phyloP scores from a whole-genome alignment of 2,888 invertebrate species.

The Microctonus hyperodae region DNA sequence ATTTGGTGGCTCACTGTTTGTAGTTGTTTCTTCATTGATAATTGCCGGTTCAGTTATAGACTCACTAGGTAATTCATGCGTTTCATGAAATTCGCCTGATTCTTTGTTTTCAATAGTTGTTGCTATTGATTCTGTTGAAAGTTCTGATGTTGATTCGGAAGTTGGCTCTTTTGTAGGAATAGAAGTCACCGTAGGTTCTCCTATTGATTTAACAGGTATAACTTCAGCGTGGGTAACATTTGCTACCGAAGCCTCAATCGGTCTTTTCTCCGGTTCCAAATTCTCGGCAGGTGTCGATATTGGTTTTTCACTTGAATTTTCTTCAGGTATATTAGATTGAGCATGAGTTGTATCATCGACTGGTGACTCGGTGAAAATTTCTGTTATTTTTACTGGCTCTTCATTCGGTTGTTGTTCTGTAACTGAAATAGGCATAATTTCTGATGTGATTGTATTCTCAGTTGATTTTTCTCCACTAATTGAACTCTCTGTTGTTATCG shows the following conservation, averaged over 20 bases:
- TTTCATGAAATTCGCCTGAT: conserved; percentile 29
- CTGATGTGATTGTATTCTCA: conserved; percentile 7
- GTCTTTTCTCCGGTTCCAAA: too few relatives aligned
- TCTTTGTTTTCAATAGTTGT: conserved; percentile 8
- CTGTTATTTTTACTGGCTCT: conserved; percentile 8
- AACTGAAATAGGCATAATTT: neutral
- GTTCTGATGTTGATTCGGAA: conserved; percentile 3
- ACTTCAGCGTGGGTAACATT: neutral
- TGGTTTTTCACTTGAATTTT: too few relatives aligned
- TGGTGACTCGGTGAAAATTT: conserved; percentile 26
- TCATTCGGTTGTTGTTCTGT: conserved; percentile 4
- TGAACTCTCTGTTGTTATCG: conserved; percentile 1
- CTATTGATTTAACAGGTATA: neutral
- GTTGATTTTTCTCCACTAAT: conserved; percentile 27
- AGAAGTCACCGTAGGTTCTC: conserved; percentile 14
- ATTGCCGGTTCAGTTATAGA: conserved; percentile 11
- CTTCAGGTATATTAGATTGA: too few relatives aligned
- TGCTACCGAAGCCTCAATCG: too few relatives aligned
- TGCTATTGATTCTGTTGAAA: conserved; percentile 9
- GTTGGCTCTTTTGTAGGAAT: neutral
- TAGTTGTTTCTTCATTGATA: neutral
- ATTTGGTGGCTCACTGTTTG: neutral
- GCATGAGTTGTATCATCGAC: too few relatives aligned
- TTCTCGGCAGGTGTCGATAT: neutral
- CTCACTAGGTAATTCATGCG: conserved; percentile 26